These are phyloP conservation scores for Henricia sp. DNA, from an alignment of 53 echinoderm and acorn worm species.

Conservation along the genomic window DNA sequence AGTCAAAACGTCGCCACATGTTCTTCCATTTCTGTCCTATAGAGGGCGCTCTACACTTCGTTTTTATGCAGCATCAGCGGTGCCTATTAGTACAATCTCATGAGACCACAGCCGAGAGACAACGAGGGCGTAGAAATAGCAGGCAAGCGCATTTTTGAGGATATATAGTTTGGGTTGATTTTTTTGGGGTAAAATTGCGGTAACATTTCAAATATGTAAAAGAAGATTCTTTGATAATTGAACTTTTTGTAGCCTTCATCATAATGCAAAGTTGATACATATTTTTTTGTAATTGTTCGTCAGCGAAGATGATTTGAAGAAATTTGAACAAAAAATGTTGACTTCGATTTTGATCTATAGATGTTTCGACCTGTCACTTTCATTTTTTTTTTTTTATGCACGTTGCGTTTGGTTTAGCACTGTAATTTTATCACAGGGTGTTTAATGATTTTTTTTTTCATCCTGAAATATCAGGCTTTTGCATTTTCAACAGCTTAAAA, in stretches of 20 bases:
- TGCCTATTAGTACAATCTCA: background rate
- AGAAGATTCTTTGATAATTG: too few species aligned
- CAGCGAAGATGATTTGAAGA: too few species aligned
- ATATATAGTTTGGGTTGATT: background rate
- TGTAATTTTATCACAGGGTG: slow-evolving; percentile 14
- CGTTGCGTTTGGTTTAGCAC: background rate
- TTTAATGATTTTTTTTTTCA: background rate
- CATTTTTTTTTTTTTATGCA: background rate
- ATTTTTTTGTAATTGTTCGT: background rate
- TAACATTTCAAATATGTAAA: too few species aligned
- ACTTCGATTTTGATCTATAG: too few species aligned
- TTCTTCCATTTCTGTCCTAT: slow-evolving; percentile 17
- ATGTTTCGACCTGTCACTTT: background rate
- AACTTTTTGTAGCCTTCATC: too few species aligned
- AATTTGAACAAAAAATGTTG: too few species aligned
- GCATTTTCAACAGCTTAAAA: background rate
- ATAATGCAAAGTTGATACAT: background rate
- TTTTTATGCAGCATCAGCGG: background rate
- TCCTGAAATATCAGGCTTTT: background rate
- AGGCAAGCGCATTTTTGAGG: background rate
- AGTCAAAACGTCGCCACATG: background rate
- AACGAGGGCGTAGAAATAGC: background rate
- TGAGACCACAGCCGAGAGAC: too few species aligned
- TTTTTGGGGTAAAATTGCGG: too few species aligned
- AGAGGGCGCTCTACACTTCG: background rate